These are phyloP conservation scores for Onychostoma macrolepis DNA, from an alignment of 2,113 vertebrate species.

Conservation along the genomic window DNA sequence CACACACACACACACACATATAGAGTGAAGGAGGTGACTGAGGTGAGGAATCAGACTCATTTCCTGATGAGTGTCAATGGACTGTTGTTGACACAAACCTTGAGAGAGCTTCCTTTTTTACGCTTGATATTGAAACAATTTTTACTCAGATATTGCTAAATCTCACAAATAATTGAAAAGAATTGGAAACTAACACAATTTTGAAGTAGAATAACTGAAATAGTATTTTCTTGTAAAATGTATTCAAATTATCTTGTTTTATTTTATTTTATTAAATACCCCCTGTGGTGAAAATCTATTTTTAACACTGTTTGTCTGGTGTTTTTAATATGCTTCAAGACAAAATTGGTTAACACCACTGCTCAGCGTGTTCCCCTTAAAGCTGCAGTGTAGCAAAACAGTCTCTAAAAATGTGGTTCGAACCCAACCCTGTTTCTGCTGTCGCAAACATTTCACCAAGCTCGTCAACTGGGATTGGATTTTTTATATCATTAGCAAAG, in stretches of 20 bases:
- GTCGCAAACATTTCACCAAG: background rate
- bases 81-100: conserved; percentile 11
- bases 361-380: background rate
- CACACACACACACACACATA: conserved; percentile 36
- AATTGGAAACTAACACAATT: background rate
- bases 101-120: background rate
- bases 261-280: background rate
- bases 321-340: background rate
- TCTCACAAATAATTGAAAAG: background rate
- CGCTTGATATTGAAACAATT: background rate
- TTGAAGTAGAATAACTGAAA: background rate
- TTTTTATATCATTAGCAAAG: background rate
- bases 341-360: background rate
- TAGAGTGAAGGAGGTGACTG: background rate
- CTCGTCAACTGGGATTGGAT: background rate
- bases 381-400: background rate
- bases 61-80: conserved; percentile 45
- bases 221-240: background rate
- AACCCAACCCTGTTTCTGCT: background rate
- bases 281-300: background rate
- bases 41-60: conserved; percentile 30
- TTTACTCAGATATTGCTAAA: background rate
- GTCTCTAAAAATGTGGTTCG: background rate
- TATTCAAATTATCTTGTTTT: background rate
- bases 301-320: background rate